phyloP scores from a whole-genome alignment of 2,888 invertebrate genomes.

The Eupsilia transversa region DNA sequence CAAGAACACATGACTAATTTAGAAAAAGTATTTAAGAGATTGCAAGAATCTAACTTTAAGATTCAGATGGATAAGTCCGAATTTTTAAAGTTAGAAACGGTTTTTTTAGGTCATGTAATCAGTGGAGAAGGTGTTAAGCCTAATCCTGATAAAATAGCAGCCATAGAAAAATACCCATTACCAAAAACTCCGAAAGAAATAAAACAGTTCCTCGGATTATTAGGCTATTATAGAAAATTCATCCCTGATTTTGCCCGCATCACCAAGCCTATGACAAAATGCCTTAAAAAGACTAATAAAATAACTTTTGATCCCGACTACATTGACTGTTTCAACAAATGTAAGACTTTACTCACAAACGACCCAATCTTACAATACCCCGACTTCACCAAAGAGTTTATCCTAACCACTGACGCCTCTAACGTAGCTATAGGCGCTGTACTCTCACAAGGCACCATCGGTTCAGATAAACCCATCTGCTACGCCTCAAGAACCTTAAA shows the following conservation, averaged over 20 bases:
- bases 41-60: too few species aligned
- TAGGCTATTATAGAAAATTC: constrained; percentile 5
- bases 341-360: not conserved
- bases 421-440: constrained; percentile 2
- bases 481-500: constrained; percentile 10
- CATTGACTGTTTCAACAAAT: not conserved
- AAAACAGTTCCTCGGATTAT: not conserved
- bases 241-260: constrained; percentile 8
- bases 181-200: not conserved
- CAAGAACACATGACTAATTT: not conserved
- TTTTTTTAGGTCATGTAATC: not conserved
- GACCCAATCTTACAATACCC: too few species aligned
- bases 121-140: not conserved
- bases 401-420: too few species aligned
- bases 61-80: not conserved
- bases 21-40: not conserved
- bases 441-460: not conserved
- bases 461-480: constrained; percentile 9
- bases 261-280: not conserved
- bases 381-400: too few species aligned
- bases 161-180: not conserved
- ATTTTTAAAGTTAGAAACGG: not conserved
- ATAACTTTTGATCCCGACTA: not conserved
- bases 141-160: not conserved
- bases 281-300: constrained; percentile 4